Percentiles rank a stretch among this genome's conserved stretches.
Evolutionary conservation across 2,797 vertebrate species (phyloP).

Genomic region (Schizothorax lantsangensis): DNA sequence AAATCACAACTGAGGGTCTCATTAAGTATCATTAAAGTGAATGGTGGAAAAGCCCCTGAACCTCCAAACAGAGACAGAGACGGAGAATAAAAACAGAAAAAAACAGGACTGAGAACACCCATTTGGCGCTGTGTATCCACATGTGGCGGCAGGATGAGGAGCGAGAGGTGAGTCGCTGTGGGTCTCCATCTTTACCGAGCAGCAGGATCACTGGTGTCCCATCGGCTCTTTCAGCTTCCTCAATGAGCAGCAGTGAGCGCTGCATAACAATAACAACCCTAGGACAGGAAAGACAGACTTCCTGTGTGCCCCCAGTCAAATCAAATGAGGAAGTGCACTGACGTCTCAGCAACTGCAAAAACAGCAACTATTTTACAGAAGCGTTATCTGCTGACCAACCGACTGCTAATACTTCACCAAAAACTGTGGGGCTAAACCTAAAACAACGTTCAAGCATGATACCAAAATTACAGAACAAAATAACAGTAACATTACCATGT

Average conservation of each 20-base stretch:
- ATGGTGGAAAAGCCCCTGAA: constrained; percentile 47
- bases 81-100: not conserved
- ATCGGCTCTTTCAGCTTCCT: constrained; percentile 36
- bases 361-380: constrained; percentile 26
- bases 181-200: constrained; percentile 47
- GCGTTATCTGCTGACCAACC: not conserved
- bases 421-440: not conserved
- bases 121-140: constrained; percentile 18
- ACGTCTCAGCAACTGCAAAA: constrained; percentile 49
- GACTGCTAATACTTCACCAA: not conserved
- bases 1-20: constrained; percentile 40
- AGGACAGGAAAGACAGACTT: constrained; percentile 55
- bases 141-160: constrained; percentile 36
- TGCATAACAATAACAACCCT: constrained; percentile 53
- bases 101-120: constrained; percentile 32
- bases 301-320: constrained; percentile 52
- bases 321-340: constrained; percentile 54
- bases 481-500: not conserved
- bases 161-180: constrained; percentile 28
- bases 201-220: constrained; percentile 42
- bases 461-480: not conserved
- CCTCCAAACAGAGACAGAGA: not conserved
- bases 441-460: not conserved
- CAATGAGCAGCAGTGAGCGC: constrained; percentile 15
- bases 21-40: constrained; percentile 50